phyloP scores from a whole-genome alignment of 2,797 vertebrate genomes.

The Apogon talboti region DNA sequence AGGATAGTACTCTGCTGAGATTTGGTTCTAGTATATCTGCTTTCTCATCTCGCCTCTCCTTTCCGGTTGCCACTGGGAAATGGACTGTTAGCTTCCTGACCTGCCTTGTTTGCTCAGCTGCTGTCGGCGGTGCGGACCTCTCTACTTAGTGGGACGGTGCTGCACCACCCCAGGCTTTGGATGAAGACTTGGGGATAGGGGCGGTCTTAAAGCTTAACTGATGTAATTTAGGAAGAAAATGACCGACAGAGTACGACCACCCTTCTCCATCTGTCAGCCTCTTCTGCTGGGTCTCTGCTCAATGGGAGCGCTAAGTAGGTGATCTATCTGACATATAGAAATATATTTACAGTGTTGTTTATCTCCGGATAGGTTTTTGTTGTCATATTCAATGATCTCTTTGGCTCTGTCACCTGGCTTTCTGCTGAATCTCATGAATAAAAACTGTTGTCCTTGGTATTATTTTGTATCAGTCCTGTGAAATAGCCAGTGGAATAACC shows the following conservation, averaged over 20 bases:
- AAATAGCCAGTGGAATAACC: conserved; percentile 41
- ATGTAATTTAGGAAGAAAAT: conserved; percentile 42
- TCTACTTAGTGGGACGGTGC: not conserved
- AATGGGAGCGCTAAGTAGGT: conserved; percentile 70
- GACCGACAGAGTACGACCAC: conserved; percentile 50
- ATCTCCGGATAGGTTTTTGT: not conserved
- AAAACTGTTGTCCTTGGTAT: conserved; percentile 19
- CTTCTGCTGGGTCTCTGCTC: conserved; percentile 68
- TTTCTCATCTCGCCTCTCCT: conserved; percentile 59
- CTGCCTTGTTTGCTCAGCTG: conserved; percentile 36
- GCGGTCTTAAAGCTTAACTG: conserved; percentile 27
- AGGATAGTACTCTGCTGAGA: conserved; percentile 52
- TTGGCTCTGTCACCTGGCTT: conserved; percentile 3
- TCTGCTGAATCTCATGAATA: conserved; percentile 24
- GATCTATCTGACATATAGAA: conserved; percentile 23
- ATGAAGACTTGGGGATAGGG: conserved; percentile 20
- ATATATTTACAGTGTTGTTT: not conserved
- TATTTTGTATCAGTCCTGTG: conserved; percentile 32
- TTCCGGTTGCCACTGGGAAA: conserved; percentile 53
- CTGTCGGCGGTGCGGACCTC: conserved; percentile 32
- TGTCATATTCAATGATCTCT: not conserved
- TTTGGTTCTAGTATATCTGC: conserved; percentile 57
- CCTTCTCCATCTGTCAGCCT: conserved; percentile 63
- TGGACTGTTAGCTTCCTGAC: conserved; percentile 34
- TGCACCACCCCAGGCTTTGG: conserved; percentile 7